These are phyloP conservation scores for Polymixis flavicincta DNA, from an alignment of 2,888 invertebrate genomes.

Conservation along the genomic window DNA sequence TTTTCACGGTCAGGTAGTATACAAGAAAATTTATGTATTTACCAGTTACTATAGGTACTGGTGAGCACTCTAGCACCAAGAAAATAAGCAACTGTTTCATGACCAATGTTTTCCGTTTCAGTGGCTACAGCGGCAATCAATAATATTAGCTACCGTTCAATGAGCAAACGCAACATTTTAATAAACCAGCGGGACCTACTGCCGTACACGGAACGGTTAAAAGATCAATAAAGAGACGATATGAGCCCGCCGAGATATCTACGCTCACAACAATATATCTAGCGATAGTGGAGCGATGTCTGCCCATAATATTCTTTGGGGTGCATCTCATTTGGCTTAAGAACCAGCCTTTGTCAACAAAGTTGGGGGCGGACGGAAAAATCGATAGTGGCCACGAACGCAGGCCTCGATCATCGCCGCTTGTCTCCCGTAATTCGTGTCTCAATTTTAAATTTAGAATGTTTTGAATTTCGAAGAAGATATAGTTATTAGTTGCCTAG, in stretches of 20 bases:
- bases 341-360: constrained; percentile 91
- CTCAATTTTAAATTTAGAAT: constrained; percentile 79
- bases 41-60: neutral
- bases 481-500: neutral
- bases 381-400: constrained; percentile 88
- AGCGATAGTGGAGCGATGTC: constrained; percentile 89
- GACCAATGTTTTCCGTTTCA: constrained; percentile 10
- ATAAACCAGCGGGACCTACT: constrained; percentile 69
- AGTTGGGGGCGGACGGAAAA: constrained; percentile 88
- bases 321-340: constrained; percentile 91
- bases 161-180: constrained; percentile 72
- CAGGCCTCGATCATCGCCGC: constrained; percentile 82
- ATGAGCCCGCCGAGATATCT: constrained; percentile 80
- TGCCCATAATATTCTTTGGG: constrained; percentile 91
- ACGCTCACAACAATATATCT: constrained; percentile 80
- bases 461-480: constrained; percentile 42
- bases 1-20: constrained; percentile 13
- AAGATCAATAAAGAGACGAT: constrained; percentile 86
- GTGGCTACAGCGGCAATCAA: constrained; percentile 39
- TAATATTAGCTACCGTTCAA: constrained; percentile 59
- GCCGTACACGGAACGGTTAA: constrained; percentile 77
- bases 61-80: neutral
- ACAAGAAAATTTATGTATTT: neutral
- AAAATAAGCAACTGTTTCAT: constrained; percentile 17
- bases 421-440: constrained; percentile 82